Evolutionary conservation across 1,140 invertebrate species (phyloP), one percentile per base, ranked within the genome.

Genomic region (Drosophila biarmipes): DNA sequence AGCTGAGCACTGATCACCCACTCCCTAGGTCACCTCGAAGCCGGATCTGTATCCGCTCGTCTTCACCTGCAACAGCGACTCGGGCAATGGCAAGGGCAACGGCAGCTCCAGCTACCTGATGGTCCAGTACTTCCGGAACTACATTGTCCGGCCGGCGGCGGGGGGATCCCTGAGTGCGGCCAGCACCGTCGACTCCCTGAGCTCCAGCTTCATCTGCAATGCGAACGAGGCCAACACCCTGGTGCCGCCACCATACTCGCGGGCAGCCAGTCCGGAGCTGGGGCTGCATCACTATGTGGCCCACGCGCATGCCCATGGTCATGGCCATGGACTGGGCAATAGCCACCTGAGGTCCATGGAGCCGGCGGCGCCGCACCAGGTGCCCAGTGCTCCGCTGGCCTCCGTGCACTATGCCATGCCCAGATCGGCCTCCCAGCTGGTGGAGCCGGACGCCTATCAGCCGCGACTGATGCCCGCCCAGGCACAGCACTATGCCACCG

Each of bases 11-110:
- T 24, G 24, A 24, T 24, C 24, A 24, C 24, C 24, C 24, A 24
- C 24, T 24, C 21, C 15, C 2, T 64, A 97, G 96, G 96, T 97
- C 27, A 96, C 96, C 40, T 95, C 96, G 11, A 97, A 97, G 80
- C 96, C 96, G 24, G 96, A 97, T 80, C 92, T 97, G 6, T 97
- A 97, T 91, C 96, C 96, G 0, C 92, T 97, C 29, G 96, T 97
- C 19, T 96, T 97, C 57, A 96, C 95, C 27, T 96, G 95, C 90
- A 95, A 95, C 43, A 95, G 95, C 58, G 78, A 93, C 80, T 82
- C 92, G 92, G 63, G 94, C 92, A 90, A 92, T 92, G 62, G 94
- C 92, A 80, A 95, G 34, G 64, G 94, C 92, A 79, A 95, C 17
- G 96, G 95, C 78, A 93, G 94, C 45, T 95, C 95, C 52, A 95